These are phyloP conservation scores for Contarinia nasturtii DNA, from an alignment of 1,140 invertebrate genomes.

Conservation along the genomic window DNA sequence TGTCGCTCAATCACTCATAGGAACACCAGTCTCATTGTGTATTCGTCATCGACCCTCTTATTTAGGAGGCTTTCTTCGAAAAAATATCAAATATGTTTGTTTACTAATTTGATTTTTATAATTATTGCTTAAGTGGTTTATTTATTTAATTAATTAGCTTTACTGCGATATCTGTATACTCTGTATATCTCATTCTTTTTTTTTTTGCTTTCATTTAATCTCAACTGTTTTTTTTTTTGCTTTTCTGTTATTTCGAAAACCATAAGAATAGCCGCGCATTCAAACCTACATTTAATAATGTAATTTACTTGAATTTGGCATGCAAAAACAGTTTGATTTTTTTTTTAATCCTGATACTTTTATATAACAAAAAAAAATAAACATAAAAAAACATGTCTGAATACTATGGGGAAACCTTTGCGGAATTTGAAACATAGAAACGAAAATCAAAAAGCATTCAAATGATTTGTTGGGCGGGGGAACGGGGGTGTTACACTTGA, in stretches of 20 bases:
- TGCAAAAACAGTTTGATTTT: not conserved
- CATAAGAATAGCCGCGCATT: not conserved
- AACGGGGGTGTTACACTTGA: too few species aligned
- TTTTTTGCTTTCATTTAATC: not conserved
- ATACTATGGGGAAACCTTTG: too few species aligned
- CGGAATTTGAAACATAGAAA: too few species aligned
- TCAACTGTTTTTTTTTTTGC: not conserved
- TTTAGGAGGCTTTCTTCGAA: constrained; percentile 5
- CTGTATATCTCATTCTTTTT: not conserved
- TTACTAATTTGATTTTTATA: constrained; percentile 3
- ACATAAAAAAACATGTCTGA: too few species aligned
- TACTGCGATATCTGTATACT: not conserved
- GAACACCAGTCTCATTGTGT: not conserved
- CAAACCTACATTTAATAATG: too few species aligned
- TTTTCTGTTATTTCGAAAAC: not conserved
- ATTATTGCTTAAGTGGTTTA: not conserved
- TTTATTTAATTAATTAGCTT: constrained; percentile 1
- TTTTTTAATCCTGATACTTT: not conserved
- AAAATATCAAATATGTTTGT: constrained; percentile 4
- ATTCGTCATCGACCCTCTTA: constrained; percentile 1
- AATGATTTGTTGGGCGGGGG: too few species aligned
- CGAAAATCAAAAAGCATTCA: too few species aligned
- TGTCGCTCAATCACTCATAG: constrained; percentile 2
- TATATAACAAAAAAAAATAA: too few species aligned
- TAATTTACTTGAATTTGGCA: not conserved